Evolutionary conservation across 1,140 invertebrate species (phyloP), one percentile per base, ranked within the genome.

Genomic region (Drosophila burlai): DNA sequence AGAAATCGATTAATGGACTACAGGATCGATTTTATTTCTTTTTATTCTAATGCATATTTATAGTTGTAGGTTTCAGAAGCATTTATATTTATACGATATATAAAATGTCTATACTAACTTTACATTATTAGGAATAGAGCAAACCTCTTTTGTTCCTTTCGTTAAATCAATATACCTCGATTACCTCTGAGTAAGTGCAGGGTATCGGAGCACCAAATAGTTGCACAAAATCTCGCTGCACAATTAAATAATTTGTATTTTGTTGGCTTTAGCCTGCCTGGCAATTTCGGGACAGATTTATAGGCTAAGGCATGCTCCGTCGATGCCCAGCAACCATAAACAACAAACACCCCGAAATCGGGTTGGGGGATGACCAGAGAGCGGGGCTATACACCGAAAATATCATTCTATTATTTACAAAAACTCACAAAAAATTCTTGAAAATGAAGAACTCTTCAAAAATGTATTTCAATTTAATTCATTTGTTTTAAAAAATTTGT

Each of bases 161-260:
- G 34, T 7, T 24, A 16, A 40, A 55, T 40, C 34, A 7, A 45
- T 29, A 46, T 29, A 46, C 49, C 24, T 6, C 26, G 38, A 6
- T 54, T 38, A 21, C 13, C 18, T 21, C 10, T 13, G 16, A n/a
- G 3, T 9, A 8, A 10, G n/a, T n/a, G n/a, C 34, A 43, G 31
- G 67, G 67, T 71, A 69, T 62, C 43, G 40, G 3, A 13, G 43
- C 42, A 54, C 36, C 78, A 64, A 78, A 78, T 79, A 78, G 75
- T 79, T 79, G 76, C 84, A 82, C 67, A 61, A 72, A 73, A 64
- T 81, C 57, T 57, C 60, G 68, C 64, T 84, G 84, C 83, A 86
- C 76, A 89, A 89, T 86, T 86, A 89, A 79, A 79, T 79, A 78
- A 79, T 79, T 79, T 78, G 76, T 79, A 79, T 71, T 79, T 79